Evolutionary conservation across 2,797 vertebrate species (phyloP).

Genomic region (Lepus oiostolus): DNA sequence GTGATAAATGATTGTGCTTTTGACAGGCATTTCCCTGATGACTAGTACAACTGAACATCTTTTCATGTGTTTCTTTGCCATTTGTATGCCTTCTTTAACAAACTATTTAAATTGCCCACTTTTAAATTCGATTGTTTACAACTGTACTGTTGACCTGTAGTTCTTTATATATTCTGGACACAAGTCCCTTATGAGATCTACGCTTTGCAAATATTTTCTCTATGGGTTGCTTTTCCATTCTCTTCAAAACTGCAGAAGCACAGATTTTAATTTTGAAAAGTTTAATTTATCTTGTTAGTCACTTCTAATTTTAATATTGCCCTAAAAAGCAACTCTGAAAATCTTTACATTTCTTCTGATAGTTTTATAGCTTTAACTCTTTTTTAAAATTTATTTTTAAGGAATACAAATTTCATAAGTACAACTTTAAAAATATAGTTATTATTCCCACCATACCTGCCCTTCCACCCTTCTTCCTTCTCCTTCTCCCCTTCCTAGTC

Average conservation of each 20-base stretch:
- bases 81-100: background rate
- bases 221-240: background rate
- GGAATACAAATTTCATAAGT: no score
- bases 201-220: background rate
- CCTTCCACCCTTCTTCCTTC: no score
- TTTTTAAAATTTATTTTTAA: no score
- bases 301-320: background rate
- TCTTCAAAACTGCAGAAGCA: background rate
- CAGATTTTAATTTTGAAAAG: conserved; percentile 22
- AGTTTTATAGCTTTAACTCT: no score
- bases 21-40: background rate
- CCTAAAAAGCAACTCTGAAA: background rate
- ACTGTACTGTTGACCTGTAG: background rate
- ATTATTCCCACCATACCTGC: no score
- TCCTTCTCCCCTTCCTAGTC: no score
- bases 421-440: no score
- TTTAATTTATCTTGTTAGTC: background rate
- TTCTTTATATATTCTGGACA: background rate
- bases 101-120: background rate
- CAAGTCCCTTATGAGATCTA: background rate
- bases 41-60: background rate
- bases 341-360: background rate
- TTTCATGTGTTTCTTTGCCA: background rate
- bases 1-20: background rate
- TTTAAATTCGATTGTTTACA: background rate